Conservation (phyloP, 2,888 invertebrate genomes). For the Chirona hameri region DNA sequence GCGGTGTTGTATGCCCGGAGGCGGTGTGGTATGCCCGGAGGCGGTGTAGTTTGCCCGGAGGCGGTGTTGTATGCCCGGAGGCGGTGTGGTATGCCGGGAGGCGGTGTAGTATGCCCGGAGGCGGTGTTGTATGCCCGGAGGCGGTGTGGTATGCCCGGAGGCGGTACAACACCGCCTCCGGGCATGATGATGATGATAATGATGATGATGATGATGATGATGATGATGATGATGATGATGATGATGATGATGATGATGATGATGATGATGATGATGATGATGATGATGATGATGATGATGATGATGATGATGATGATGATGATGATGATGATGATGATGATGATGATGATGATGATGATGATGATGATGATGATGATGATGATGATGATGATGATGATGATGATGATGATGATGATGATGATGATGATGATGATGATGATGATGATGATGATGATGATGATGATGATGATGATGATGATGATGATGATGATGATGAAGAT, state of each 20-base stretch:
- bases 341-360: conserved; percentile 22
- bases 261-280: conserved; percentile 10
- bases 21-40: no score
- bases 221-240: conserved; percentile 22
- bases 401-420: conserved; percentile 22
- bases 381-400: conserved; percentile 22
- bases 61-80: no score
- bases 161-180: no score
- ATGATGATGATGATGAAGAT: conserved; percentile 10
- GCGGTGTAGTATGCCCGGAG: no score
- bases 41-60: no score
- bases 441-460: conserved; percentile 22
- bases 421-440: conserved; percentile 22
- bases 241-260: conserved; percentile 22
- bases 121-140: no score
- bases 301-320: conserved; percentile 22
- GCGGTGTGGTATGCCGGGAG: no score
- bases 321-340: conserved; percentile 22
- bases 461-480: conserved; percentile 22
- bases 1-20: no score
- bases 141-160: no score
- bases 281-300: conserved; percentile 22
- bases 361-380: conserved; percentile 22
- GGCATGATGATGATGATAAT: no score
- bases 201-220: conserved; percentile 22